Conservation (phyloP, 1,140 invertebrate species). For the Myzus persicae region DNA sequence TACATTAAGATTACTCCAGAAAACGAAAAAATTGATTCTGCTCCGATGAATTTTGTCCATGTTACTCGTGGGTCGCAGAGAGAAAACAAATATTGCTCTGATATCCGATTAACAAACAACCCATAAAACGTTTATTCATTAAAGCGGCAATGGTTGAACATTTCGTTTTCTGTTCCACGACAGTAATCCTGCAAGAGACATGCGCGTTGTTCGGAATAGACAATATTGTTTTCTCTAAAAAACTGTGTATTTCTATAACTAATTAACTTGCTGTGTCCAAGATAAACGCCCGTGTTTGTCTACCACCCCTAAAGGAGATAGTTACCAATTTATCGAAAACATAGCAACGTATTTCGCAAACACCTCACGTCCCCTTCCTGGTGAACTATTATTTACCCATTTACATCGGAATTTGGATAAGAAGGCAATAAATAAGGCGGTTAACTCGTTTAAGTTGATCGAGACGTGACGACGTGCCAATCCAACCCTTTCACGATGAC, state of each 20-base stretch:
- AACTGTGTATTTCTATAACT: background rate
- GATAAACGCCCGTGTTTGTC: background rate
- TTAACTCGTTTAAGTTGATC: slow-evolving; percentile 17
- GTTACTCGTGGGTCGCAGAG: too few relatives aligned
- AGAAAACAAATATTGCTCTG: too few relatives aligned
- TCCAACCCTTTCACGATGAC: slow-evolving; percentile 11
- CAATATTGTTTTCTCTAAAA: too few relatives aligned
- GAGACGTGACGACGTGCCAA: background rate
- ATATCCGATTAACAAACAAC: too few relatives aligned
- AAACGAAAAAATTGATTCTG: too few relatives aligned
- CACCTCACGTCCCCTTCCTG: background rate
- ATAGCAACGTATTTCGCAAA: background rate
- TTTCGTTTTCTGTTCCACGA: background rate
- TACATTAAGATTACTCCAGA: too few relatives aligned
- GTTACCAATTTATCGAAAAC: background rate
- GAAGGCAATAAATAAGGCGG: background rate
- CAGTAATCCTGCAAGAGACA: background rate
- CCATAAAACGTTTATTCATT: too few relatives aligned
- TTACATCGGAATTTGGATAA: background rate
- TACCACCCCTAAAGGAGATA: background rate
- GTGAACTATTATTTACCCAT: slow-evolving; percentile 24
- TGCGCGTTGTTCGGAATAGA: background rate
- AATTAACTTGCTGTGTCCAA: slow-evolving; percentile 12
- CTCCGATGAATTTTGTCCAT: too few relatives aligned
- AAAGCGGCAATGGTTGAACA: too few relatives aligned